phyloP scores from a whole-genome alignment of 1,140 invertebrate species.

The Caligus rogercresseyi region DNA sequence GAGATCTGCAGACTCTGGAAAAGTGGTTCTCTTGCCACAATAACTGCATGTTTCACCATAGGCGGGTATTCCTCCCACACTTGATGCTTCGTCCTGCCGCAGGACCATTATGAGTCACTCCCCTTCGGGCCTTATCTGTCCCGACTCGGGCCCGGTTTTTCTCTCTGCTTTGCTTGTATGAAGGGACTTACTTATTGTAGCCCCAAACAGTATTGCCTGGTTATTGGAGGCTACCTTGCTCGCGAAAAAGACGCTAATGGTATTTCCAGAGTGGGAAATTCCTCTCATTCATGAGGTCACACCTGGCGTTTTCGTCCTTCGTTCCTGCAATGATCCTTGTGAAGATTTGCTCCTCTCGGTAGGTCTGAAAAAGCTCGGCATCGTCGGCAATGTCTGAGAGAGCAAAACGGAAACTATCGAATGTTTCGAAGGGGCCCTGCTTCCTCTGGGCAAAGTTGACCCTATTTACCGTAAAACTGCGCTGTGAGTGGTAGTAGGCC shows the following conservation, averaged over 20 bases:
- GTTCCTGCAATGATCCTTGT: background rate
- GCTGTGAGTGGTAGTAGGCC: no score
- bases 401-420: background rate
- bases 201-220: background rate
- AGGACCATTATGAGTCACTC: background rate
- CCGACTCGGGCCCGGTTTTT: no score
- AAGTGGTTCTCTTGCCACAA: no score
- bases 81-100: background rate
- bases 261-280: background rate
- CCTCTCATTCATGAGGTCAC: background rate
- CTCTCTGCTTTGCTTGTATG: no score
- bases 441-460: background rate
- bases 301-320: background rate
- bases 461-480: background rate
- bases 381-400: background rate
- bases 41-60: no score
- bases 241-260: background rate
- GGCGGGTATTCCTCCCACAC: background rate
- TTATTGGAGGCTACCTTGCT: background rate
- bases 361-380: background rate
- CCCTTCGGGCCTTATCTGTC: background rate
- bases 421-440: background rate
- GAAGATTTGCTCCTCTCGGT: background rate
- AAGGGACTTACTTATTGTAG: no score
- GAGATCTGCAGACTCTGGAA: no score